phyloP scores from a whole-genome alignment of 2,888 invertebrate species.

The Pandemis cinnamomeana region DNA sequence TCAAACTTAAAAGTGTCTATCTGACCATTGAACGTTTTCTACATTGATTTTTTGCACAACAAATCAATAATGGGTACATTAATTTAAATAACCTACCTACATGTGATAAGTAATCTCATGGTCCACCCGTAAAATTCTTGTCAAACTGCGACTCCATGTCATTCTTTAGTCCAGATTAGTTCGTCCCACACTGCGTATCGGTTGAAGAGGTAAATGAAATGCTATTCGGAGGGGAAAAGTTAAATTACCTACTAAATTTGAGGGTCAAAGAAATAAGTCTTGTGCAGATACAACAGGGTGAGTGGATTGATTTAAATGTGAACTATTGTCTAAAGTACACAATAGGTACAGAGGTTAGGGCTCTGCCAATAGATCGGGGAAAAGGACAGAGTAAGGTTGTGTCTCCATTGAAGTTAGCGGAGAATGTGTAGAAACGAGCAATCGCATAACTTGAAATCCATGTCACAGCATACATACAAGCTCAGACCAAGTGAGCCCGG shows the following conservation, averaged over 20 bases:
- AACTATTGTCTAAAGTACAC: slow-evolving; percentile 40
- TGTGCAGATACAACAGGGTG: slow-evolving; percentile 65
- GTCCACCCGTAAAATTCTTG: too few species aligned
- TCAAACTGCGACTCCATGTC: slow-evolving; percentile 54
- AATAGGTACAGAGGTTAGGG: slow-evolving; percentile 35
- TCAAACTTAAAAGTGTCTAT: too few species aligned
- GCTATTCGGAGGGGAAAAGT: slow-evolving; percentile 85
- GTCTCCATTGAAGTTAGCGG: not conserved
- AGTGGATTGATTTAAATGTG: slow-evolving; percentile 72
- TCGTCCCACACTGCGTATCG: slow-evolving; percentile 84
- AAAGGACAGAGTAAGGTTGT: not conserved
- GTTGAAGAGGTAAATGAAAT: slow-evolving; percentile 85
- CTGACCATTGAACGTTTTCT: too few species aligned
- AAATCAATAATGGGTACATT: too few species aligned
- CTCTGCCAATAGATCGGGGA: not conserved
- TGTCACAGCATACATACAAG: too few species aligned
- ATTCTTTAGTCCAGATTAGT: slow-evolving; percentile 77
- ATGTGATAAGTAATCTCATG: too few species aligned
- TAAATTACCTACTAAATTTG: slow-evolving; percentile 82
- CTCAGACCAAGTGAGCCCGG: too few species aligned
- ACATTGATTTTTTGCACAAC: too few species aligned
- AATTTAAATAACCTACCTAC: too few species aligned
- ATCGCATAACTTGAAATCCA: too few species aligned
- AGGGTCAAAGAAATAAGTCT: slow-evolving; percentile 84
- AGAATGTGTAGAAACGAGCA: too few species aligned